Conservation (phyloP, 2,888 invertebrate species). For the Danaus chrysippus region DNA sequence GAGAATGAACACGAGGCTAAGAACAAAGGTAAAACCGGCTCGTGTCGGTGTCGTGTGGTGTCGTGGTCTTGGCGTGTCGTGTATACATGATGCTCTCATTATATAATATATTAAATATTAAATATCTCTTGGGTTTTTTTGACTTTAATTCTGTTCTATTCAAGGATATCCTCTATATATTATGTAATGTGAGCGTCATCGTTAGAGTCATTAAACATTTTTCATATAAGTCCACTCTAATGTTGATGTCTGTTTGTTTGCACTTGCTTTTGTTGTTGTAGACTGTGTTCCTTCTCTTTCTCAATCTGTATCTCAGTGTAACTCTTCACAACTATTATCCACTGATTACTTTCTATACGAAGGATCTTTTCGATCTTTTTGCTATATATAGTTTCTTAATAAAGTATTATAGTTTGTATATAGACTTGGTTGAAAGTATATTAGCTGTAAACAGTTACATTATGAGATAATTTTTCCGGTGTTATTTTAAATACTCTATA, state of each 20-base stretch:
- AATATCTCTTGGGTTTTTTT: too few species aligned
- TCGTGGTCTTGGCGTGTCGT: slow-evolving; percentile 22
- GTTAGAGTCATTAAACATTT: slow-evolving; percentile 38
- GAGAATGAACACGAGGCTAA: slow-evolving; percentile 87
- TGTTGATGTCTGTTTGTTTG: slow-evolving; percentile 62
- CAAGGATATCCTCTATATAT: too few species aligned
- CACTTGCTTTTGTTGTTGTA: slow-evolving; percentile 70
- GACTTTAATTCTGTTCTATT: too few species aligned
- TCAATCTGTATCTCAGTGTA: slow-evolving; percentile 49
- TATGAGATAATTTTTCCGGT: slow-evolving; percentile 16
- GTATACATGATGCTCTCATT: too few species aligned
- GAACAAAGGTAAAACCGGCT: slow-evolving; percentile 81
- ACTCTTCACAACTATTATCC: slow-evolving; percentile 16
- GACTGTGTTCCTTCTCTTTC: slow-evolving; percentile 79
- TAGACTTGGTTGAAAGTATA: not conserved
- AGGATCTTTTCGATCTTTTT: not conserved
- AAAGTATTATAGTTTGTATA: slow-evolving; percentile 1
- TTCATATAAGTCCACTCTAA: slow-evolving; percentile 53
- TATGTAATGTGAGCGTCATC: slow-evolving; percentile 24
- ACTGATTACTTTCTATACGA: not conserved
- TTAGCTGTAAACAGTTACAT: slow-evolving; percentile 26
- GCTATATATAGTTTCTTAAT: too few species aligned
- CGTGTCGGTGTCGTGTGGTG: slow-evolving; percentile 50
- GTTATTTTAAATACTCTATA: slow-evolving; percentile 19
- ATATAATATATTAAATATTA: too few species aligned